A percentile compares a stretch with the other conserved stretches of the same genome.
Evolutionary conservation across 2,113 vertebrate genomes (phyloP).

Genomic region (Urocitellus parryii): DNA sequence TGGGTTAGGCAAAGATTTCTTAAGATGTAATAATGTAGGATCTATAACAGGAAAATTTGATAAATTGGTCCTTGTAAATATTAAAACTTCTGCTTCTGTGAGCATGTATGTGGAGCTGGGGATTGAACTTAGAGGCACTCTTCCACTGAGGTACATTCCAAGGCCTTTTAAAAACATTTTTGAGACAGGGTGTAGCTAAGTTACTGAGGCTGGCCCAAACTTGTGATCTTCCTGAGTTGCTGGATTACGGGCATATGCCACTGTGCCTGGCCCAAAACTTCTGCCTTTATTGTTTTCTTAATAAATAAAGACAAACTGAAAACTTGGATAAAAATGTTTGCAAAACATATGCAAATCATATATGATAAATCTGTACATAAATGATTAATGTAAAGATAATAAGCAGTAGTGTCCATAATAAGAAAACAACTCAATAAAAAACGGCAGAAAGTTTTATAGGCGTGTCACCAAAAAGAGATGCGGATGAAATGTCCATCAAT

Average conservation of each 20-base stretch:
- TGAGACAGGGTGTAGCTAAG: background rate
- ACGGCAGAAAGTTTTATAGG: background rate
- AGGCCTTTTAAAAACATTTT: background rate
- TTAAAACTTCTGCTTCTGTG: background rate
- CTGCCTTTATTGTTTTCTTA: background rate
- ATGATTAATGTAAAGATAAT: background rate
- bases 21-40: background rate
- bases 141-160: background rate
- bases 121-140: background rate
- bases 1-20: constrained; percentile 12
- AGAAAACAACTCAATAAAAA: background rate
- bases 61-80: background rate
- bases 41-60: background rate
- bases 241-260: background rate
- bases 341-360: background rate
- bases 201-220: background rate
- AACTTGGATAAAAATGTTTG: constrained; percentile 34
- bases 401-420: background rate
- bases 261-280: background rate
- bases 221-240: background rate
- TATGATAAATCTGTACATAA: background rate
- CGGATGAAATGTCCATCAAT: background rate
- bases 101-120: background rate
- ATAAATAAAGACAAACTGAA: constrained; percentile 36
- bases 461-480: background rate